Base-by-base conservation (phyloP, 2,797 vertebrate genomes). In the Phoebastria nigripes region DNA sequence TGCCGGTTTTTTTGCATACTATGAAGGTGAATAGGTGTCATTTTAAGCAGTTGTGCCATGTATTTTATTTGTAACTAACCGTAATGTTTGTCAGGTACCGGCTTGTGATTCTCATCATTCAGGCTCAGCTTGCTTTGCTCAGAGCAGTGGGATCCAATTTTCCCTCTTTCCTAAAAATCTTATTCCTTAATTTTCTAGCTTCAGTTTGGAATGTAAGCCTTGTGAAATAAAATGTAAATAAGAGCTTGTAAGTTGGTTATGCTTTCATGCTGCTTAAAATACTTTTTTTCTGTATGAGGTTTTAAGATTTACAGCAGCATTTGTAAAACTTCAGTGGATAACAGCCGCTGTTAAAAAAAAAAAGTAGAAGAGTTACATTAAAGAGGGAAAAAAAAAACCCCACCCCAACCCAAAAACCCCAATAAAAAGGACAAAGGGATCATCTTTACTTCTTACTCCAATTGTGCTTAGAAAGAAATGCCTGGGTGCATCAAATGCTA, bases 151-250 rank as follows among this genome's bases (percentile, higher is more conserved):
- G 61, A 49, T 84, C 39, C 63, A 39, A 6, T 73, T 81, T 86
- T 63, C 49, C 69, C 54, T 89, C 71, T 72, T 84, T 21, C 74
- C 61, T 76, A n/a, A 54, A 90, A 71, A 14, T 8, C 16, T 17
- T 29, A 9, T 74, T 94, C 72, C 39, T 65, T 94, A 49, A 7
- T 73, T 87, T 63, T 74, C 44, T 66, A 41, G 41, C 89, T 92
- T 79, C 69, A 14, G 0, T 91, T 91, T 87, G 87, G 90, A 90
- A 93, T 61, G 82, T 79, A 82, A 92, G 78, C 54, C 51, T 79
- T 89, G 91, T 87, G 71, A 93, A 94, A 89, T 80, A 88, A 85
- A 74, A 65, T 52, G 3, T 35, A 37, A 35, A 24, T 42, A 10
- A 3, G 54, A 86, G 84, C 55, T 66, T 67, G 20, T n/a, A 76